Percentiles rank a stretch among this genome's conserved stretches.
phyloP scores from a whole-genome alignment of 2,888 invertebrate genomes.

The Azorinus chamasolen region DNA sequence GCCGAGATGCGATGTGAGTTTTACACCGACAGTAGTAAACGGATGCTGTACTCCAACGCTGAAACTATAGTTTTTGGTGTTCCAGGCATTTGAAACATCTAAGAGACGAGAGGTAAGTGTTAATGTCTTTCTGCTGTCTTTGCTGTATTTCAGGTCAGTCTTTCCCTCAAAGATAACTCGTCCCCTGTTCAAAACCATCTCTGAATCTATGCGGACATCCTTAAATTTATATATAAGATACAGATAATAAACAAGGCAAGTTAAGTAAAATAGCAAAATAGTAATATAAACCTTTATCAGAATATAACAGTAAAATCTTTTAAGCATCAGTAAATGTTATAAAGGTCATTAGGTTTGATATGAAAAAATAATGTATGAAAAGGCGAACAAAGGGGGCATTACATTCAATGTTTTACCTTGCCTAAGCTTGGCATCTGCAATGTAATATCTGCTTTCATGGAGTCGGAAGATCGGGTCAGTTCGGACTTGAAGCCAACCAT shows the following conservation, averaged over 20 bases:
- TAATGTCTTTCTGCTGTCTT: conserved; percentile 71
- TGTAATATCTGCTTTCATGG: conserved; percentile 65
- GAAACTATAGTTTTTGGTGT: conserved; percentile 71
- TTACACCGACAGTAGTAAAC: conserved; percentile 72
- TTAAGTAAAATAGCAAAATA: too few species aligned
- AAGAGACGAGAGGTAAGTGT: conserved; percentile 69
- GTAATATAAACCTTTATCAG: too few species aligned
- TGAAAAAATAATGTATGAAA: too few species aligned
- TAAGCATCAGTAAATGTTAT: too few species aligned
- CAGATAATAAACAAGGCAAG: too few species aligned
- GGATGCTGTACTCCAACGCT: conserved; percentile 73
- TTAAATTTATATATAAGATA: conserved; percentile 21
- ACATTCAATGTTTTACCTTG: conserved; percentile 57
- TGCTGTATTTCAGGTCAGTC: conserved; percentile 71
- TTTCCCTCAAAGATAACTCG: conserved; percentile 72
- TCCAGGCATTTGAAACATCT: conserved; percentile 62
- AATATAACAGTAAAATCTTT: too few species aligned
- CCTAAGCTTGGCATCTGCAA: conserved; percentile 71
- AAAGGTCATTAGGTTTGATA: too few species aligned
- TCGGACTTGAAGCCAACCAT: conserved; percentile 63
- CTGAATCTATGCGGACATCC: conserved; percentile 72
- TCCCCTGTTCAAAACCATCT: conserved; percentile 71
- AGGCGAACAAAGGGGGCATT: too few species aligned
- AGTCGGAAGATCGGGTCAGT: conserved; percentile 52
- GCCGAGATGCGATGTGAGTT: conserved; percentile 67